Conservation (phyloP, 2,113 vertebrate species). For the Tachysurus vachellii region DNA sequence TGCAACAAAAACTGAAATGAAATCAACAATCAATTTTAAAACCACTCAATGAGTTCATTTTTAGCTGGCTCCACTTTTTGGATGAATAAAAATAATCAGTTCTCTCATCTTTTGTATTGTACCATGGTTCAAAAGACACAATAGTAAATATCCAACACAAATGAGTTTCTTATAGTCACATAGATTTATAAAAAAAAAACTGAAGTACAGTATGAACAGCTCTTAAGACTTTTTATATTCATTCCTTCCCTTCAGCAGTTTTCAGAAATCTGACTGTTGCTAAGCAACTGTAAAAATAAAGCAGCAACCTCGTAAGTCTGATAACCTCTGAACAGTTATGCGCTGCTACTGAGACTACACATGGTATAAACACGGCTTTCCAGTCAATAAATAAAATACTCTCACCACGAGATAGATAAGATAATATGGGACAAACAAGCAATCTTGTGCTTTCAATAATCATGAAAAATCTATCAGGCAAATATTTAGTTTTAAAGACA, state of each 20-base stretch:
- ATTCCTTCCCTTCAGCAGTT: conserved; percentile 51
- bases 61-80: background rate
- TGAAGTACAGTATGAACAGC: conserved; percentile 25
- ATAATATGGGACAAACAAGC: conserved; percentile 18
- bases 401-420: background rate
- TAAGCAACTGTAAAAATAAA: conserved; percentile 76
- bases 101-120: background rate
- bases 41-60: background rate
- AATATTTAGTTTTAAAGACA: background rate
- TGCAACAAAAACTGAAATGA: background rate
- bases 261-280: conserved; percentile 68
- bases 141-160: conserved; percentile 6
- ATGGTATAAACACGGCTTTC: conserved; percentile 17
- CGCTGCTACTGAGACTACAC: conserved; percentile 45
- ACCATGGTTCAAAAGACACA: conserved; percentile 4
- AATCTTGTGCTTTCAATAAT: background rate
- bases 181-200: conserved; percentile 23
- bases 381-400: background rate
- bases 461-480: background rate
- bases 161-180: conserved; percentile 37
- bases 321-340: conserved; percentile 57
- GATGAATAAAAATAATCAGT: background rate
- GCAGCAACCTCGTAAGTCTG: conserved; percentile 62
- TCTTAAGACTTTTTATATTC: conserved; percentile 53
- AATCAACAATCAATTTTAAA: background rate